These are phyloP conservation scores for Hyphantria cunea DNA, from an alignment of 1,140 invertebrate genomes.

Conservation along the genomic window DNA sequence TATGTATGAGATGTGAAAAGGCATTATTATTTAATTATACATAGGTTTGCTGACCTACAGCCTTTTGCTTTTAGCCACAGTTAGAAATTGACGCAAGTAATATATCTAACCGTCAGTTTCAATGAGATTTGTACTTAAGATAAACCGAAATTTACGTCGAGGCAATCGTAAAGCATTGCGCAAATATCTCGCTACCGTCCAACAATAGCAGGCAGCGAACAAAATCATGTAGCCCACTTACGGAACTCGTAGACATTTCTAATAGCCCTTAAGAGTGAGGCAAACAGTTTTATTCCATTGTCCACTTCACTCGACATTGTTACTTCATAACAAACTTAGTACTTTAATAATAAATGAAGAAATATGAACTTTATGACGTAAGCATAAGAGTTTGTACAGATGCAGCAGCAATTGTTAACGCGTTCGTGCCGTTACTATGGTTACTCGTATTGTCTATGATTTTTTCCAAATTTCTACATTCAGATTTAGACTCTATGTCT, in stretches of 20 bases:
- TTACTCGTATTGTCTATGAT: constrained; percentile 49
- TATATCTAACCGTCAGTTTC: no score
- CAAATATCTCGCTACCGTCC: constrained; percentile 21
- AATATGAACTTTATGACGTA: constrained; percentile 31
- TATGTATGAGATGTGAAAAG: no score
- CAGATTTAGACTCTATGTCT: constrained; percentile 25
- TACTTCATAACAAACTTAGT: constrained; percentile 38
- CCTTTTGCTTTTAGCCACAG: no score
- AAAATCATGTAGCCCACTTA: constrained; percentile 34
- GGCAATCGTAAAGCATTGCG: constrained; percentile 16
- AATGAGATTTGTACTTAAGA: constrained; percentile 7
- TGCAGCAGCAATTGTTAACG: constrained; percentile 30
- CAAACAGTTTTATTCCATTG: constrained; percentile 67
- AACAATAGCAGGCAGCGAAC: constrained; percentile 21
- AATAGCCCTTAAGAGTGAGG: constrained; percentile 63
- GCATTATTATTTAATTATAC: no score
- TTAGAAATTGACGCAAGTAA: no score
- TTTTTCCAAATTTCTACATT: constrained; percentile 36
- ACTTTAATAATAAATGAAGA: no score
- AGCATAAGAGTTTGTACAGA: constrained; percentile 18
- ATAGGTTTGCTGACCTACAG: no score
- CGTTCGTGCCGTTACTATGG: constrained; percentile 65
- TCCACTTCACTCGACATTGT: constrained; percentile 54
- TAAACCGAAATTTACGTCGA: constrained; percentile 17
- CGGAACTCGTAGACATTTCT: constrained; percentile 57